Percentiles rank a stretch among this genome's conserved stretches.
These are phyloP conservation scores for Ophion ventricosus DNA, from an alignment of 2,888 invertebrate genomes.

Conservation along the genomic window DNA sequence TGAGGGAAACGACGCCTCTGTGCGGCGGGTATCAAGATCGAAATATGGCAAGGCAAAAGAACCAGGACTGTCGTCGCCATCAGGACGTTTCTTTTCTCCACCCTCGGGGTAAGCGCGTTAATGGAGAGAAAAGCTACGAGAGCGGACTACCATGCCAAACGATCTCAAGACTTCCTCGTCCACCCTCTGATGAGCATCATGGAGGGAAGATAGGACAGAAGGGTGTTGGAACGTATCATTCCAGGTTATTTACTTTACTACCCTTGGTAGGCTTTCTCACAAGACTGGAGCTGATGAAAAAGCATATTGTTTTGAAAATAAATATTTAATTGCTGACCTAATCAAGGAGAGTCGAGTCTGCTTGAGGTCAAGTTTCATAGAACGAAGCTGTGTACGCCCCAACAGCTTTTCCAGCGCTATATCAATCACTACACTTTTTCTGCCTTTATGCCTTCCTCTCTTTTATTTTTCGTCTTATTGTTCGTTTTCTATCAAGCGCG, in stretches of 20 bases:
- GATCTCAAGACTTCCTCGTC: neutral
- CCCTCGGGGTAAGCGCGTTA: conserved; percentile 2
- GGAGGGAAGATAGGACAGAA: neutral
- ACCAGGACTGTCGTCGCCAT: too few relatives aligned
- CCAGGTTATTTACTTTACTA: neutral
- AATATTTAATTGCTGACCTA: neutral
- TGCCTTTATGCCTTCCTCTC: neutral
- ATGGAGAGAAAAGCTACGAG: neutral
- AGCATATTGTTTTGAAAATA: neutral
- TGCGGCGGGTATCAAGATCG: too few relatives aligned
- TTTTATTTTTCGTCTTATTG: conserved; percentile 9
- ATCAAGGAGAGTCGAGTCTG: neutral
- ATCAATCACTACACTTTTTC: neutral
- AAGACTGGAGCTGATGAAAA: neutral
- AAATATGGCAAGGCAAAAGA: neutral
- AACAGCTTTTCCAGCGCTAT: neutral
- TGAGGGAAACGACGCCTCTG: too few relatives aligned
- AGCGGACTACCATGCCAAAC: neutral
- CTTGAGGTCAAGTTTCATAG: neutral
- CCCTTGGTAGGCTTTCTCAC: neutral
- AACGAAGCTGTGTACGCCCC: neutral
- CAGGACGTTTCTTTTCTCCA: neutral
- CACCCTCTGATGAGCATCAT: conserved; percentile 1
- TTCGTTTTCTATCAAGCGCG: conserved; percentile 1
- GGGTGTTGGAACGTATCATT: conserved; percentile 20